Evolutionary conservation across 2,888 invertebrate species (phyloP).

Genomic region (Heterodera filipjevi): DNA sequence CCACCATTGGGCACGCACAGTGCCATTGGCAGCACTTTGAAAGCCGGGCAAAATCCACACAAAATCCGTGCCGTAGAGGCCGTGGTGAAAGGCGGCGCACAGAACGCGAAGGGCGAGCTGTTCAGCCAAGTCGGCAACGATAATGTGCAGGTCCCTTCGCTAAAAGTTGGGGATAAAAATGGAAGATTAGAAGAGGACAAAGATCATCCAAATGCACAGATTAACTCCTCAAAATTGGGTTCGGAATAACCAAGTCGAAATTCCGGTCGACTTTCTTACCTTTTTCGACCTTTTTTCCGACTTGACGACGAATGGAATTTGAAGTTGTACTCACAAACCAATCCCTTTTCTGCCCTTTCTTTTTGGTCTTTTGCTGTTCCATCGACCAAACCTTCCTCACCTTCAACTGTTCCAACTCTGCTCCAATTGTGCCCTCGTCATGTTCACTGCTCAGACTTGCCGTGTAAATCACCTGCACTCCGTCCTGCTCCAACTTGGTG

Average conservation of each 20-base stretch:
- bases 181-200: background rate
- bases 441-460: slow-evolving; percentile 60
- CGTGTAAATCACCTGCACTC: slow-evolving; percentile 57
- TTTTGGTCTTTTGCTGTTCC: no score
- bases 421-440: slow-evolving; percentile 50
- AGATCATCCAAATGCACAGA: no score
- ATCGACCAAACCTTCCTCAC: no score
- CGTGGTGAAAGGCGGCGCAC: slow-evolving; percentile 64
- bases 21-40: slow-evolving; percentile 20
- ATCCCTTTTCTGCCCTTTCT: no score
- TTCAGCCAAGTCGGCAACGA: slow-evolving; percentile 93
- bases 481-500: slow-evolving; percentile 56
- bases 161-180: slow-evolving; percentile 47
- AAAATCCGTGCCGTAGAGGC: slow-evolving; percentile 84
- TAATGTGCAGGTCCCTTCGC: slow-evolving; percentile 87
- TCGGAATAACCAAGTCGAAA: no score
- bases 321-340: no score
- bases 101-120: slow-evolving; percentile 79
- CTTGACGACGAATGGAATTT: no score
- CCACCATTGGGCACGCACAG: slow-evolving; percentile 39
- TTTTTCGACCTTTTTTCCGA: no score
- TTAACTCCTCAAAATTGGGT: no score
- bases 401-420: slow-evolving; percentile 59
- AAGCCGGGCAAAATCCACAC: slow-evolving; percentile 80
- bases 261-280: no score